Evolutionary conservation across 1,140 invertebrate genomes (phyloP).

Genomic region (Dendroctonus valens): DNA sequence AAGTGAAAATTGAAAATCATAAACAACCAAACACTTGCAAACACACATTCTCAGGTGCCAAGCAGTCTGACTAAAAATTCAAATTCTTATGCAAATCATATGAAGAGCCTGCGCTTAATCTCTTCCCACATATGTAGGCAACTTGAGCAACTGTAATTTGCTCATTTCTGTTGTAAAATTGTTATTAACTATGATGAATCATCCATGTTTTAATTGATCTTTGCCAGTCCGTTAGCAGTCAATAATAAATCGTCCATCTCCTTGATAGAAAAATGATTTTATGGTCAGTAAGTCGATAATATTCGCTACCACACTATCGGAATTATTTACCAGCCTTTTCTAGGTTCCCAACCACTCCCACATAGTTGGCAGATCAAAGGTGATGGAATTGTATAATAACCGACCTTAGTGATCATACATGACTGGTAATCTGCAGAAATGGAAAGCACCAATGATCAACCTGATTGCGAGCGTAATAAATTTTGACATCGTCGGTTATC

Average conservation of each 20-base stretch:
- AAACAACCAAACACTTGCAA: neutral
- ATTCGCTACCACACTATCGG: no score
- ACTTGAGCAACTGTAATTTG: no score
- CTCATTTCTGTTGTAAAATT: no score
- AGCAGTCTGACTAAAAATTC: conserved; percentile 3
- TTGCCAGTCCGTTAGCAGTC: no score
- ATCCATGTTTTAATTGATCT: no score
- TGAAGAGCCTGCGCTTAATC: neutral
- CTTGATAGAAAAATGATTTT: no score
- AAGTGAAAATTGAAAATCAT: conserved; percentile 2
- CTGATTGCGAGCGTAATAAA: conserved; percentile 7
- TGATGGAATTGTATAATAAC: conserved; percentile 22
- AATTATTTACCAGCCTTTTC: no score
- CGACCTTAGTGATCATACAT: conserved; percentile 7
- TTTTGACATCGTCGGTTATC: neutral
- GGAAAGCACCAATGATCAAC: conserved; percentile 14
- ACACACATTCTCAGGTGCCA: conserved; percentile 2
- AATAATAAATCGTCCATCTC: no score
- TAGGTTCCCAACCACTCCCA: conserved; percentile 9
- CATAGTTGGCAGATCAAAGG: conserved; percentile 24
- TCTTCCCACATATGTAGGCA: no score
- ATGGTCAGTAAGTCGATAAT: no score
- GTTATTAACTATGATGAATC: no score
- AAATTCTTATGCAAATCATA: conserved; percentile 3
- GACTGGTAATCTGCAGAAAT: conserved; percentile 7